Percentiles rank a stretch among this genome's conserved stretches.
These are phyloP conservation scores for Phrixothrix hirtus DNA, from an alignment of 2,888 invertebrate genomes.

Conservation along the genomic window DNA sequence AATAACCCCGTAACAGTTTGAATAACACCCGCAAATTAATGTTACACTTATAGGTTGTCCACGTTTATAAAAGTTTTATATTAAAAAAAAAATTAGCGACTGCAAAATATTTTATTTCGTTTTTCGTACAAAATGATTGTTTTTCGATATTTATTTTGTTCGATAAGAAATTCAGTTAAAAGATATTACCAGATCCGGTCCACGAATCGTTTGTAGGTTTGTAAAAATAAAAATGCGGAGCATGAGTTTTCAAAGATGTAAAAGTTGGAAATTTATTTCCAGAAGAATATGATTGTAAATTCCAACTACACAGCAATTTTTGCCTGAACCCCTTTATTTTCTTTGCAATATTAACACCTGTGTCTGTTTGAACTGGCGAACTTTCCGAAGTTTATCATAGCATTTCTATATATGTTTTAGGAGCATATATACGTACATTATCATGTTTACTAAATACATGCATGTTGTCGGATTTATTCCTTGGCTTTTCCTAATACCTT, in stretches of 20 bases:
- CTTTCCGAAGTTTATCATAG: no score
- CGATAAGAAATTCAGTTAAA: neutral
- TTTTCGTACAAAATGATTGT: no score
- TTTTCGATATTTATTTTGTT: no score
- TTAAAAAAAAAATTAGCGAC: neutral
- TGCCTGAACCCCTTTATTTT: neutral
- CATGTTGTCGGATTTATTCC: neutral
- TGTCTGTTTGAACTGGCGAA: neutral
- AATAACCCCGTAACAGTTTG: no score
- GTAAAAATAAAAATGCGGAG: neutral
- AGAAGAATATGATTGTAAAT: neutral
- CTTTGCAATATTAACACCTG: neutral
- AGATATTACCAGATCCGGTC: neutral
- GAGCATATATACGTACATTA: no score
- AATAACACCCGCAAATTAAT: no score
- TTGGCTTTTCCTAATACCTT: neutral
- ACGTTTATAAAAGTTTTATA: no score
- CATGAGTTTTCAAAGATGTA: neutral
- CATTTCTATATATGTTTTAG: no score
- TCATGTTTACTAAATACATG: no score
- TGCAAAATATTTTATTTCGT: no score
- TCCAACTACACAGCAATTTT: neutral
- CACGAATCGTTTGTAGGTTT: neutral
- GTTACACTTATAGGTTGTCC: no score
- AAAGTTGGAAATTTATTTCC: neutral